phyloP scores from a whole-genome alignment of 23 tunicate species.

The Styela clava region DNA sequence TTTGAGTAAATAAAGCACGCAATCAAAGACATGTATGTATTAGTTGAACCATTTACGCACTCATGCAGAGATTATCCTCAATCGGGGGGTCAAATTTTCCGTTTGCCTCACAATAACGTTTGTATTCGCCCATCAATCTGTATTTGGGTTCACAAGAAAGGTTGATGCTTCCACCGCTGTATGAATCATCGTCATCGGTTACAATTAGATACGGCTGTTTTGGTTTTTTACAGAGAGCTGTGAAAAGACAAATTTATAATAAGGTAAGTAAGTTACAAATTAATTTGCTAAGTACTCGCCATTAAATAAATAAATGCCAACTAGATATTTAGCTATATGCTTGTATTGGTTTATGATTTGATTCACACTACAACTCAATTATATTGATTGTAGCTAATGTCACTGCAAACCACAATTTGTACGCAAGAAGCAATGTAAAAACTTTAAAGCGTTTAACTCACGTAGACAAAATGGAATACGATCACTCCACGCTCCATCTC shows the following conservation, averaged over 20 bases:
- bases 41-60: neutral
- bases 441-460: neutral
- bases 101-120: neutral
- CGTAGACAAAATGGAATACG: neutral
- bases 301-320: too few species aligned
- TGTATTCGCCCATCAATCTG: neutral
- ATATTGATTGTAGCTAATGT: too few species aligned
- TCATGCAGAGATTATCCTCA: neutral
- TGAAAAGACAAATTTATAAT: neutral
- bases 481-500: neutral
- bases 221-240: neutral
- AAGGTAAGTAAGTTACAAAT: too few species aligned
- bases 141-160: neutral
- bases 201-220: neutral
- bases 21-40: too few species aligned
- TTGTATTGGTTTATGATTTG: too few species aligned
- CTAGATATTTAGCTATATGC: too few species aligned
- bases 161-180: neutral
- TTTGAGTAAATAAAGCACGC: too few species aligned
- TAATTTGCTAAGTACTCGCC: too few species aligned
- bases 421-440: too few species aligned
- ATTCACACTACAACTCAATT: too few species aligned
- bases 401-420: too few species aligned
- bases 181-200: neutral
- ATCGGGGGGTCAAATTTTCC: conserved; percentile 1